Base-by-base conservation (phyloP, 2,797 vertebrate genomes). In the Sebastes iracundus region DNA sequence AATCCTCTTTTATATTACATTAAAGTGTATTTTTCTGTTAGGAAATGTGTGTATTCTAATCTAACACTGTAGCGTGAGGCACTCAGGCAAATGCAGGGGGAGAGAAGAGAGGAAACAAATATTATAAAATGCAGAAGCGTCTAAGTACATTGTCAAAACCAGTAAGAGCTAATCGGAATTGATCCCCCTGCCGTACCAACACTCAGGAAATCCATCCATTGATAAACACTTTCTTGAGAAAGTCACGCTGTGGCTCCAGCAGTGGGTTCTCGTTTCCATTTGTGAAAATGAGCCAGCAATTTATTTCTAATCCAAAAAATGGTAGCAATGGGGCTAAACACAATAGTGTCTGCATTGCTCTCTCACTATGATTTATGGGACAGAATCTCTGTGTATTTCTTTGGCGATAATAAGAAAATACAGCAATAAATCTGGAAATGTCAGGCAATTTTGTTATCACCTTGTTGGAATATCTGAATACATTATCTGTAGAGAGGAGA, bases 361-460 rank as follows among this genome's bases (percentile, higher is more conserved):
- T 85, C 90, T 93, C 92, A 87, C 90, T 86, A 92, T 96, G 95
- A 96, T 96, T 96, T 96, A 96, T 96, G 94, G 86, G 90, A 89
- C 85, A 88, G 93, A 90, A 95, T 95, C 92, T 95, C 93, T 91
- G 92, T 96, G 92, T 95, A 95, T 96, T 95, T 95, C 92, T 95
- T 94, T 92, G 84, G 91, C 91, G 87, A 95, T 96, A 96, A 96
- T 95, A 96, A 90, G 91, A 95, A 96, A 95, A 96, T 95, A 94
- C 93, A 94, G 94, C 94, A 95, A 96, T 96, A 96, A 95, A 96
- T 96, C 96, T 95, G 94, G 83, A 96, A 94, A 95, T 95, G 96
- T 96, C 95, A 96, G 94, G 93, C 94, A 94, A 95, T 95, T 96
- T 96, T 93, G 88, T 94, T 95, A 94, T 96, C 95, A 96, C 93